Evolutionary conservation across 2,888 invertebrate species (phyloP), one percentile per base, ranked within the genome.

Genomic region (Barypeithes pellucidus): DNA sequence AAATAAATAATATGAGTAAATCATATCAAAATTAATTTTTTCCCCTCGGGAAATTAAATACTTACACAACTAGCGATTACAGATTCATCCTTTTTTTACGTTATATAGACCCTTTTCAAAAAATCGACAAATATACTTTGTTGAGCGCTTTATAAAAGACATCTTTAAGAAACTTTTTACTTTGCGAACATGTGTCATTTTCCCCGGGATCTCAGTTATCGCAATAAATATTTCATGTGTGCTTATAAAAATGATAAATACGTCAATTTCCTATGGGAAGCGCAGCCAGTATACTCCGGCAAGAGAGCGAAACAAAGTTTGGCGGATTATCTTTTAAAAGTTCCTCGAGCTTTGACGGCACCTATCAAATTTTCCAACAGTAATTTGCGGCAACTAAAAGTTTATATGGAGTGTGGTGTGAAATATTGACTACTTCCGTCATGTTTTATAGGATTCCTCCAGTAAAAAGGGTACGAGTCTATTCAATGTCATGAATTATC

Each of bases 241-340:
- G 73, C 71, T 75, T 75, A 75, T 72, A 75, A 75, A 72, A 75
- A 75, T 75, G 75, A 75, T 75, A 75, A 75, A 75, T 75, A 75
- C 69, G 72, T 75, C 75, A 69, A 75, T 75, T 75, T 75, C 63
- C 74, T 63, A 39, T n/a, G 39, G 54, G 71, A 57, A 57, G 67
- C 29, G 7, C 8, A 29, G 29, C 7, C 29, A 29, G 29, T 29
- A 29, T 59, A 36, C 63, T 57, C 45, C 11, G 18, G 60, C 29
- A 41, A 41, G 67, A 39, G 24, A 41, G 43, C 67, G 45, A 72
- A 72, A 75, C 75, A 75, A 75, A 75, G 67, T 75, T 75, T 59
- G 50, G 65, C 50, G 67, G 68, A 74, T 74, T 74, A 74, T 74
- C 74, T 74, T 74, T 74, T 74, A 74, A 70, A 74, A 70, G 69